Evolutionary conservation across 2,888 invertebrate species (phyloP).

Genomic region (Yponomeuta plumbellus): DNA sequence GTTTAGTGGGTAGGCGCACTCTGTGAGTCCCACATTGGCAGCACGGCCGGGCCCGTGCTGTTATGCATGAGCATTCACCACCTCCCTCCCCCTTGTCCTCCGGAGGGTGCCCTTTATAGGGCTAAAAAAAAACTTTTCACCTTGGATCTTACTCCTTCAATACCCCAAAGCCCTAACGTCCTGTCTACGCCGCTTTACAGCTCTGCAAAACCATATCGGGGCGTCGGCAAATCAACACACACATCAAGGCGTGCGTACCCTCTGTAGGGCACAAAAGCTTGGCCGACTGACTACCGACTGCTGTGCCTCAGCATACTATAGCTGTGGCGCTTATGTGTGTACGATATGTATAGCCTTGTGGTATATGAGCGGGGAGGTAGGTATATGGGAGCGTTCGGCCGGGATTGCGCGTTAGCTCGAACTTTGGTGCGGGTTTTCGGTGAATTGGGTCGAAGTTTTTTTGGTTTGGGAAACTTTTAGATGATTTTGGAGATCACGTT

Average conservation of each 20-base stretch:
- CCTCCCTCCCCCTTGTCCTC: too few species aligned
- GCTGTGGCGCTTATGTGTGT: slow-evolving; percentile 2
- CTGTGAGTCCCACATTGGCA: too few species aligned
- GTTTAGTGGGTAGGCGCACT: too few species aligned
- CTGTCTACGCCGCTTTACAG: background rate
- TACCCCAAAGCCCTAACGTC: background rate
- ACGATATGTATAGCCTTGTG: background rate
- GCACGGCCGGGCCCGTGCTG: too few species aligned
- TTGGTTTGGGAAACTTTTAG: background rate
- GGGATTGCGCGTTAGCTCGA: background rate
- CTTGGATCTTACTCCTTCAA: too few species aligned
- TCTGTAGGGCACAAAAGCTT: slow-evolving; percentile 52
- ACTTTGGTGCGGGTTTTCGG: background rate
- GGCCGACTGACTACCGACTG: slow-evolving; percentile 65
- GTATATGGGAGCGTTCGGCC: background rate
- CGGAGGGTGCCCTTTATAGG: too few species aligned
- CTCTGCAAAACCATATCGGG: slow-evolving; percentile 32
- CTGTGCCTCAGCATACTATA: background rate
- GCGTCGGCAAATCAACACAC: slow-evolving; percentile 73
- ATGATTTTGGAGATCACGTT: background rate
- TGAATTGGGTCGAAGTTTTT: background rate
- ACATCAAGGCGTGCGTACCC: slow-evolving; percentile 41
- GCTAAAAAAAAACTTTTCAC: too few species aligned
- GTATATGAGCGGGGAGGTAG: slow-evolving; percentile 6
- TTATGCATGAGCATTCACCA: too few species aligned